Percentiles rank a stretch among this genome's conserved stretches.
phyloP scores from a whole-genome alignment of 2,888 invertebrate species.

The Tenthredo distinguenda region DNA sequence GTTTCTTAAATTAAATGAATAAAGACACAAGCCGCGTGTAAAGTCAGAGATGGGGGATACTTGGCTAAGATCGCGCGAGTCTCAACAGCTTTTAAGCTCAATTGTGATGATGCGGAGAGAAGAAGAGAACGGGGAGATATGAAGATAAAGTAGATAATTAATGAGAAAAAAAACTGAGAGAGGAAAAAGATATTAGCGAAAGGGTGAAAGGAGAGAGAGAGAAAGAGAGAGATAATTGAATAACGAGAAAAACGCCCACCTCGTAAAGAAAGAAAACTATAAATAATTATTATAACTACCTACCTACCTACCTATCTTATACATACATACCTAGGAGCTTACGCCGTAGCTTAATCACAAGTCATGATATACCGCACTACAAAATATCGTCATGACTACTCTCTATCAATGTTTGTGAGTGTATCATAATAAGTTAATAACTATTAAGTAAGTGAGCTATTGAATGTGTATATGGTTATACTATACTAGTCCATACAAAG shows the following conservation, averaged over 20 bases:
- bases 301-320: constrained; percentile 62
- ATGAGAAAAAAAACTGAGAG: background rate
- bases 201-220: background rate
- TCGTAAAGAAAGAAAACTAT: background rate
- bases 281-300: background rate
- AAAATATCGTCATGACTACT: constrained; percentile 74
- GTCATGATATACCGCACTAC: constrained; percentile 71
- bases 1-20: background rate
- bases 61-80: background rate
- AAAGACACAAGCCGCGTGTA: background rate
- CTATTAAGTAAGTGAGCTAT: constrained; percentile 73
- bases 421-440: constrained; percentile 70
- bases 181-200: background rate
- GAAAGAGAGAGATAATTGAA: background rate
- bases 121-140: background rate
- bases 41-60: background rate
- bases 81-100: constrained; percentile 12
- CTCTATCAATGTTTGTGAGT: constrained; percentile 77
- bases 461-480: constrained; percentile 78
- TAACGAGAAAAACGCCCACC: background rate
- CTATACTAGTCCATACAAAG: constrained; percentile 77
- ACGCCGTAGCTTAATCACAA: constrained; percentile 74
- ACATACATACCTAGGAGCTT: constrained; percentile 72
- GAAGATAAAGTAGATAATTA: background rate
- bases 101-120: background rate